These are phyloP conservation scores for Forbesichthys agassizii DNA, from an alignment of 2,113 vertebrate species.

Conservation along the genomic window DNA sequence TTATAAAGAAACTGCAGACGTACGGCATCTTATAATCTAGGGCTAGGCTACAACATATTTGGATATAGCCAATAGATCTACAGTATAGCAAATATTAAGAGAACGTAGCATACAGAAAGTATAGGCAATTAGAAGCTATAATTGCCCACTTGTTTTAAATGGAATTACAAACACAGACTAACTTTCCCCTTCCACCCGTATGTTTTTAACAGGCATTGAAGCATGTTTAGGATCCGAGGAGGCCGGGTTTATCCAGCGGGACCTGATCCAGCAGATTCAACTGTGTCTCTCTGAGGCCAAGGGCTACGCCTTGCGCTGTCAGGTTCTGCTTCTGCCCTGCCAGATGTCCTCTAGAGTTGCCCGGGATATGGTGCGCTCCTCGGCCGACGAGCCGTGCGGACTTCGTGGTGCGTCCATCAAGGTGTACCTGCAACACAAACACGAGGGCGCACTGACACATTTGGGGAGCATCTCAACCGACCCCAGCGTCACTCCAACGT, in stretches of 20 bases:
- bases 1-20: neutral
- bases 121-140: no score
- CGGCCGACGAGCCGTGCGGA: slow-evolving; percentile 75
- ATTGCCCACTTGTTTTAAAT: neutral
- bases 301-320: slow-evolving; percentile 64
- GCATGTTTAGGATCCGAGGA: slow-evolving; percentile 50
- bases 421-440: slow-evolving; percentile 58
- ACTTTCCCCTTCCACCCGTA: neutral
- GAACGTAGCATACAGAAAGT: no score
- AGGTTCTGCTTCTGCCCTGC: slow-evolving; percentile 71
- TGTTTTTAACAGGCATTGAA: neutral
- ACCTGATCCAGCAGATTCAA: slow-evolving; percentile 68
- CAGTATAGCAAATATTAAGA: no score
- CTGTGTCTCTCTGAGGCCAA: slow-evolving; percentile 72
- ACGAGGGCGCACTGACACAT: slow-evolving; percentile 47
- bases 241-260: slow-evolving; percentile 40
- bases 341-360: slow-evolving; percentile 66
- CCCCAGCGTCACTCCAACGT: slow-evolving; percentile 70
- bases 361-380: slow-evolving; percentile 62
- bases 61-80: neutral
- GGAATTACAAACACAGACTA: neutral
- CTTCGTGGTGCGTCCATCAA: slow-evolving; percentile 74
- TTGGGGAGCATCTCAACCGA: slow-evolving; percentile 62
- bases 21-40: neutral
- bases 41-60: no score